Evolutionary conservation across 2,113 vertebrate species (phyloP), one percentile per base, ranked within the genome.

Genomic region (Nipponia nippon): DNA sequence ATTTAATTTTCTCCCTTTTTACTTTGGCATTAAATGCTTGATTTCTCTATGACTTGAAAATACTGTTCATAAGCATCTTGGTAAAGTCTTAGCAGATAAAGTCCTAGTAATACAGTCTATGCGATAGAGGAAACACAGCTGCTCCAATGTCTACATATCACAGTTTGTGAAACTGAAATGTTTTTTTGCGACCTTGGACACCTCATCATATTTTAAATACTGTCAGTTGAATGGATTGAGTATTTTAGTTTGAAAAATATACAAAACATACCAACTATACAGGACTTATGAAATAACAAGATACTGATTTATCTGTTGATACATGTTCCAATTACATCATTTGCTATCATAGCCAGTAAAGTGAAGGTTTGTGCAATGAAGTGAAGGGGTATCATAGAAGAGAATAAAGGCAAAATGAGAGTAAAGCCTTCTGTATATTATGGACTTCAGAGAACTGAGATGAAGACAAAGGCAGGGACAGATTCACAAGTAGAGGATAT

Each of bases 1-100:
- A 96, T 96, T 95, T 91, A 95, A 95, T 97, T 97, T 97, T 91
- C 77, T 89, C 18, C 30, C 30, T 69, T 95, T 84, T 91, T 87
- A 56, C 69, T 87, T 89, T 65, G 38, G 49, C 58, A 76, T 93
- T 95, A 94, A 94, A 95, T 87, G 42, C 53, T 71, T 96, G 62
- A 72, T 95, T 95, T 95, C 61, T 76, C 17, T 89, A 3, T 90
- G 58, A 89, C 69, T 87, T 89, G 77, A 87, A 92, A 93, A 94
- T 91, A 76, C 30, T 73, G 14, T 85, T 94, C 80, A 44, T 83
- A 88, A 80, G 46, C 49, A 81, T 92, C 71, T 90, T 84, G 59
- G 38, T 92, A 29, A 92, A 89, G 66, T 80, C 49, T 76, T 90
- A 92, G 70, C 34, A 80, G 87, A 92, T 84, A 66, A 89, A 89